These are phyloP conservation scores for Archaeoteleia sp. DNA, from an alignment of 2,888 invertebrate genomes.

Conservation along the genomic window DNA sequence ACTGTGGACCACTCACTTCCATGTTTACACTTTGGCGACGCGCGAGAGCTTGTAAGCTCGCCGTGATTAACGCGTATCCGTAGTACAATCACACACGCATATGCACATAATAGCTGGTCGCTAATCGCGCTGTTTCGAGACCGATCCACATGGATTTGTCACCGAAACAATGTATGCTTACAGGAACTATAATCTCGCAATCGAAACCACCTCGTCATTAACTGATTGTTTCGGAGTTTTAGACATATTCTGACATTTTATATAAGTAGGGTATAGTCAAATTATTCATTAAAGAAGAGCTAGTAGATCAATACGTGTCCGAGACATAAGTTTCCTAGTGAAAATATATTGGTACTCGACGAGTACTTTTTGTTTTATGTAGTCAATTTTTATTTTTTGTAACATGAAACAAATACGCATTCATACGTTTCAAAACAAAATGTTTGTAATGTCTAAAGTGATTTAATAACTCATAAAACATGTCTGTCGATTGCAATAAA, in stretches of 20 bases:
- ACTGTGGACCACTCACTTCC: slow-evolving; percentile 29
- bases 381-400: no score
- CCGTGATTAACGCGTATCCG: slow-evolving; percentile 54
- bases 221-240: slow-evolving; percentile 21
- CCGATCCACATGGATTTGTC: slow-evolving; percentile 43
- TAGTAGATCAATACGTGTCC: no score
- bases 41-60: slow-evolving; percentile 50
- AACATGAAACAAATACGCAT: no score
- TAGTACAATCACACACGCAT: slow-evolving; percentile 34
- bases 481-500: no score
- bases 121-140: slow-evolving; percentile 47
- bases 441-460: no score
- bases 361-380: no score
- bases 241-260: slow-evolving; percentile 10
- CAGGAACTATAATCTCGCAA: slow-evolving; percentile 30
- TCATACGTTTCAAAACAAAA: no score
- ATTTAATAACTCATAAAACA: no score
- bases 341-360: no score
- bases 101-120: slow-evolving; percentile 39
- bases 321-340: no score
- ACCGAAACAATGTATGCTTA: slow-evolving; percentile 36
- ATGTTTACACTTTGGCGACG: slow-evolving; percentile 51
- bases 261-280: slow-evolving; percentile 7
- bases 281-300: background rate
- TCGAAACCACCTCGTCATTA: slow-evolving; percentile 34